Percentiles rank a stretch among this genome's conserved stretches.
phyloP scores from a whole-genome alignment of 2,888 invertebrate genomes.

The Leucozona laternaria region DNA sequence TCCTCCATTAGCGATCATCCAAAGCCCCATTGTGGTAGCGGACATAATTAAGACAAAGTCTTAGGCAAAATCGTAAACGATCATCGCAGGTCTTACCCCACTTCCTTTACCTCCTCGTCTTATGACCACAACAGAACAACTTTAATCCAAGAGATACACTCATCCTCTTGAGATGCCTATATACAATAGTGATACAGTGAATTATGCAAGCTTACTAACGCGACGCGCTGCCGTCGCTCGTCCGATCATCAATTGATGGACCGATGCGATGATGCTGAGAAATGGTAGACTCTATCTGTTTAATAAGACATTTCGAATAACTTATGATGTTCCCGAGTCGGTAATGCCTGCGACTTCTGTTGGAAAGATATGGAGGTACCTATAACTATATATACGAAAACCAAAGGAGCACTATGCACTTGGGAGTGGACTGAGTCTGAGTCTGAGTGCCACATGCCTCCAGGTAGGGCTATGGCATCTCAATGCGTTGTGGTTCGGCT shows the following conservation, averaged over 20 bases:
- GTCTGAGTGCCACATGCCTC: constrained; percentile 62
- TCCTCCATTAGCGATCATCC: constrained; percentile 65
- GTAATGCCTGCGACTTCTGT: constrained; percentile 71
- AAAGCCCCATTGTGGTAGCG: constrained; percentile 64
- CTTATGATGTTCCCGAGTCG: constrained; percentile 72
- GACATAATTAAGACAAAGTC: constrained; percentile 75
- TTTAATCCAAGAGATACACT: constrained; percentile 43
- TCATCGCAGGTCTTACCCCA: constrained; percentile 2
- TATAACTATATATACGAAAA: too few relatives aligned
- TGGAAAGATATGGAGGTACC: constrained; percentile 19
- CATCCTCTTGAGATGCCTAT: background rate
- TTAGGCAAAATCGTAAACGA: constrained; percentile 66
- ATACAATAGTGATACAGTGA: constrained; percentile 27
- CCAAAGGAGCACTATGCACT: constrained; percentile 37
- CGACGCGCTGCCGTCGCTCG: constrained; percentile 6
- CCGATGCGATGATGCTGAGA: constrained; percentile 34
- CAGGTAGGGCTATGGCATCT: constrained; percentile 55
- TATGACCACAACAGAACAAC: constrained; percentile 31
- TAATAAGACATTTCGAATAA: constrained; percentile 75
- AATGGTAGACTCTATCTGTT: constrained; percentile 60
- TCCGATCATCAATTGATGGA: constrained; percentile 68
- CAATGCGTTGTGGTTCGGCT: constrained; percentile 43
- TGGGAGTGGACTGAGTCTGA: constrained; percentile 51
- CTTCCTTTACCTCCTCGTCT: too few relatives aligned
- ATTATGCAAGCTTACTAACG: constrained; percentile 67